Conservation (phyloP, 2,113 vertebrate genomes). For the Oreochromis niloticus region DNA sequence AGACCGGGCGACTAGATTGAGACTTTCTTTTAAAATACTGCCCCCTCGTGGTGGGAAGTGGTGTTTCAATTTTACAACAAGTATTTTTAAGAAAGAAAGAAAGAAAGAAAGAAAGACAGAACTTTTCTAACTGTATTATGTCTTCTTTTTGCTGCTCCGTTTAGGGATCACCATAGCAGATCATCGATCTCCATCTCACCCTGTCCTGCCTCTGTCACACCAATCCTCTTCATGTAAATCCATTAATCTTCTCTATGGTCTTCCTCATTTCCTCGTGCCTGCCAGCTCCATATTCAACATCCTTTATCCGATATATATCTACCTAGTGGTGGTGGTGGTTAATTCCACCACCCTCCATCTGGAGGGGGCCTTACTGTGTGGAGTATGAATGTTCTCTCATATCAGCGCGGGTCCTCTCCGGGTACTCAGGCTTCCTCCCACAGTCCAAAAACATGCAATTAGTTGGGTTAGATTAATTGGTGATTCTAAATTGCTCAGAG, state of each 20-base stretch:
- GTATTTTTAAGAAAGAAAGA: neutral
- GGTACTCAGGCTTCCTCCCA: neutral
- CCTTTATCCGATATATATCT: neutral
- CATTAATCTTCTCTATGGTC: neutral
- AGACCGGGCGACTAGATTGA: accelerated
- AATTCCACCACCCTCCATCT: neutral
- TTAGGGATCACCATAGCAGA: neutral
- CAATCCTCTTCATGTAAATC: neutral
- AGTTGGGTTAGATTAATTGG: neutral
- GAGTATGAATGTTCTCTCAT: neutral
- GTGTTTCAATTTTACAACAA: neutral
- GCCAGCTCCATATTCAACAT: neutral
- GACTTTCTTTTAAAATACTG: neutral
- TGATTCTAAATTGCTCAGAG: neutral
- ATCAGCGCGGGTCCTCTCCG: neutral
- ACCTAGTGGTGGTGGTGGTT: neutral
- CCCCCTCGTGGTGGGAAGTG: neutral
- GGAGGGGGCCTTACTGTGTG: neutral
- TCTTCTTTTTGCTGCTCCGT: neutral
- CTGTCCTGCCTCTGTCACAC: neutral
- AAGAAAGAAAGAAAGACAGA: neutral
- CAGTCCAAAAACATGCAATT: neutral
- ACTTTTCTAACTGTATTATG: neutral
- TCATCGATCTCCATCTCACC: neutral
- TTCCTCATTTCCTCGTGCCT: neutral